phyloP scores from a whole-genome alignment of 2,113 vertebrate genomes.

The Dipodomys stephensi region DNA sequence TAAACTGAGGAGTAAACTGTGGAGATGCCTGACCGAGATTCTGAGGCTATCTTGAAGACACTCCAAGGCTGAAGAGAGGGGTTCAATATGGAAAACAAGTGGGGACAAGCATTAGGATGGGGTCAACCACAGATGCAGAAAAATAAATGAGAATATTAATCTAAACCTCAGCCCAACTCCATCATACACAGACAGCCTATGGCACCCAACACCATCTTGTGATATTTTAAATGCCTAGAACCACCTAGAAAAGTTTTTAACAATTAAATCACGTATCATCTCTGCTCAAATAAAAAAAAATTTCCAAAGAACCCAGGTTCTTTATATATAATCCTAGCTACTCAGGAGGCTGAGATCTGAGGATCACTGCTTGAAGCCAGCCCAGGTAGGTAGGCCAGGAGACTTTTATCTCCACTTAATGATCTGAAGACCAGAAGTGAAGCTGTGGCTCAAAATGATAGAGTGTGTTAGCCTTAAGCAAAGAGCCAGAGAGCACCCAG shows the following conservation, averaged over 20 bases:
- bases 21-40: neutral
- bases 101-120: neutral
- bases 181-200: fast-evolving
- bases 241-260: neutral
- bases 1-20: neutral
- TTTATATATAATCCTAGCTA: too few relatives aligned
- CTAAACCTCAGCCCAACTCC: neutral
- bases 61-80: neutral
- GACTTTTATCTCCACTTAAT: too few relatives aligned
- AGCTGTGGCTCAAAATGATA: too few relatives aligned
- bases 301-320: too few relatives aligned
- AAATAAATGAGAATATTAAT: neutral
- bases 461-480: too few relatives aligned
- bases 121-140: neutral
- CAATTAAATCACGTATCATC: neutral
- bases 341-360: neutral
- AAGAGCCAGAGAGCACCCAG: too few relatives aligned
- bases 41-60: neutral
- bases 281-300: neutral
- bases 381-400: too few relatives aligned
- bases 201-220: neutral
- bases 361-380: too few relatives aligned
- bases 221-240: neutral
- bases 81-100: too few relatives aligned
- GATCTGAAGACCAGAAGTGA: too few relatives aligned